Conservation (phyloP, 2,797 vertebrate species). For the Leptatherina wallacei region DNA sequence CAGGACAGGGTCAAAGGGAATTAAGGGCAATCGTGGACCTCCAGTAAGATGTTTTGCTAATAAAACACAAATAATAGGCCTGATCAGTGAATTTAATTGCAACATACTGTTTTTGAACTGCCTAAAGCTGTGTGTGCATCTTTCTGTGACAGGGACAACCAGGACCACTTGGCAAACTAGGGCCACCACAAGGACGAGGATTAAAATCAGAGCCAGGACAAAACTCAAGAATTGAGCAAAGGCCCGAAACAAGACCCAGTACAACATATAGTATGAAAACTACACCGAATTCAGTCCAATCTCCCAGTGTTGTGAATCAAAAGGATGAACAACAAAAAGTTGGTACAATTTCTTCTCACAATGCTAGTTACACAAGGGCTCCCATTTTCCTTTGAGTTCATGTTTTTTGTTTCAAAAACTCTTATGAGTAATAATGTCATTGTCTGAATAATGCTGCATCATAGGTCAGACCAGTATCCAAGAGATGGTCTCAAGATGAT, state of each 20-base stretch:
- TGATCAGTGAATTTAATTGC: background rate
- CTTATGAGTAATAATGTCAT: background rate
- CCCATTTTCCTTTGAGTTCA: background rate
- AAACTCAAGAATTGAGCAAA: conserved; percentile 2
- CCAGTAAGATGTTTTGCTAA: conserved; percentile 67
- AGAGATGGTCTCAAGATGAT: conserved; percentile 44
- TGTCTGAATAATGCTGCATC: conserved; percentile 19
- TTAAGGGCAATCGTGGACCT: conserved; percentile 74
- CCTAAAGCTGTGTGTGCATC: background rate
- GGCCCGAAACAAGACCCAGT: conserved; percentile 9
- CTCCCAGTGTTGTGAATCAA: background rate
- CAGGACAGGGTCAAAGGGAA: conserved; percentile 67
- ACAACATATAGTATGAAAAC: conserved; percentile 1
- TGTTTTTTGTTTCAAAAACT: background rate
- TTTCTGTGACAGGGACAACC: conserved; percentile 74
- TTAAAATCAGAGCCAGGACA: conserved; percentile 19
- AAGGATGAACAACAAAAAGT: conserved; percentile 68
- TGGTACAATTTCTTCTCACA: conserved; percentile 55
- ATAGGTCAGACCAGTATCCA: conserved; percentile 17
- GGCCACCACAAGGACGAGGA: conserved; percentile 11
- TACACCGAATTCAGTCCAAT: background rate
- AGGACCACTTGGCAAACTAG: conserved; percentile 62
- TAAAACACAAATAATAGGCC: background rate
- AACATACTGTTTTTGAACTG: background rate
- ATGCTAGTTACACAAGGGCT: conserved; percentile 5